Evolutionary conservation across 2,113 vertebrate species (phyloP).

Genomic region (Archilochus colubris): DNA sequence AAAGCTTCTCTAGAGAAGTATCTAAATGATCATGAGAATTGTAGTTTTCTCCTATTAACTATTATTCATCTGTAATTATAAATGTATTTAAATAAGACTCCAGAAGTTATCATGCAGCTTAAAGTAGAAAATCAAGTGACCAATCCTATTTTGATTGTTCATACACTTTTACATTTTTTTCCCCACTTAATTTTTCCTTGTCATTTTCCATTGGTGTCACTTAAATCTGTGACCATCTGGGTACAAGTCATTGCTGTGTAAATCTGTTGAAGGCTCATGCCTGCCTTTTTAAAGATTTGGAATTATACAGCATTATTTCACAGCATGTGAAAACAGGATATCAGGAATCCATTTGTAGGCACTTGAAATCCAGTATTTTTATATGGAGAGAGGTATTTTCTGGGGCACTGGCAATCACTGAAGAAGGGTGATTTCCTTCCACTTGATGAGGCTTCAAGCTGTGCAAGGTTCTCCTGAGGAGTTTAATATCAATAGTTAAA

Average conservation of each 20-base stretch:
- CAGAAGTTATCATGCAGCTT: neutral
- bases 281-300: neutral
- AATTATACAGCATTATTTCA: neutral
- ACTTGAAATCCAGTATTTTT: neutral
- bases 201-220: neutral
- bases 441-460: neutral
- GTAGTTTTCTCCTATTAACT: neutral
- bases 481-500: neutral
- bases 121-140: neutral
- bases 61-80: conserved; percentile 18
- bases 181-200: neutral
- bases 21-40: neutral
- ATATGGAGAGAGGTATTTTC: neutral
- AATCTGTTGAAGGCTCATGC: neutral
- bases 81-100: neutral
- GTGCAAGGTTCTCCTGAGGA: neutral
- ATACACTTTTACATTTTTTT: neutral
- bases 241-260: neutral
- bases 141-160: neutral
- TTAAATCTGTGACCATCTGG: neutral
- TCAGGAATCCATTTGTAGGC: neutral
- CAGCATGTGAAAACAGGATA: neutral
- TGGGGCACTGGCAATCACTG: neutral
- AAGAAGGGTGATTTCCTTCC: neutral
- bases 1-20: neutral